Base-by-base conservation (phyloP, 2,888 invertebrate genomes). In the Thecocarcelia acutangulata region DNA sequence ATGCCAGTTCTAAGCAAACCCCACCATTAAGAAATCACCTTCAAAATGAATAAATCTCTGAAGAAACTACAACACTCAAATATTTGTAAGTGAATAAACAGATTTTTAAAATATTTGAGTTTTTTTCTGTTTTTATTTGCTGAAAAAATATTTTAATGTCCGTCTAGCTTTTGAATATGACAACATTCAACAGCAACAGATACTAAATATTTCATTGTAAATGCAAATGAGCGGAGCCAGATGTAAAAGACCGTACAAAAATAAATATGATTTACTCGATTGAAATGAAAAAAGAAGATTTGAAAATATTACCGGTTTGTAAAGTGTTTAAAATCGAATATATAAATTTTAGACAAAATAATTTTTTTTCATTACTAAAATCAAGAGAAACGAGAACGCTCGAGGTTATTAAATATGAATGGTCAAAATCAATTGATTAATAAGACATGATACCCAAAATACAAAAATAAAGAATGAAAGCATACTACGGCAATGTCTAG, bases 151-250 rank as follows among this genome's bases (percentile, higher is more conserved):
- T 75, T 63, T 66, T 33, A 50, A 63, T 50, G 28, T 44, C 56
- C 63, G 37, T 63, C 46, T 58, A 28, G 37, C 42, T 33, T 54
- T 70, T 70, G 15, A 52, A 72, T 68, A 72, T 68, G 72, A 80
- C 61, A 80, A 61, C 66, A 70, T 58, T 46, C 44, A 46, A 19
- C n/a, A 37, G 17, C 28, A 69, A 28, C 2, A 69, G 12, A n/a
- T 19, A 19, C 12, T 21, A n/a, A 24, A 56, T 28, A 19, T 12
- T 56, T 33, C 40, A 21, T 46, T 19, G 12, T 50, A 24, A 21
- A 48, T 21, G 2, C 40, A 61, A 21, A 21, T 21, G 12, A 21
- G 2, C 15, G 42, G 40, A 24, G 9, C 15, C 50, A 59, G 48
- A 13, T 50, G 48, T 72, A 42, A 24, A 13, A 70, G 33, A 46